Conservation (phyloP, 2,113 vertebrate species). For the Psettodes erumei region DNA sequence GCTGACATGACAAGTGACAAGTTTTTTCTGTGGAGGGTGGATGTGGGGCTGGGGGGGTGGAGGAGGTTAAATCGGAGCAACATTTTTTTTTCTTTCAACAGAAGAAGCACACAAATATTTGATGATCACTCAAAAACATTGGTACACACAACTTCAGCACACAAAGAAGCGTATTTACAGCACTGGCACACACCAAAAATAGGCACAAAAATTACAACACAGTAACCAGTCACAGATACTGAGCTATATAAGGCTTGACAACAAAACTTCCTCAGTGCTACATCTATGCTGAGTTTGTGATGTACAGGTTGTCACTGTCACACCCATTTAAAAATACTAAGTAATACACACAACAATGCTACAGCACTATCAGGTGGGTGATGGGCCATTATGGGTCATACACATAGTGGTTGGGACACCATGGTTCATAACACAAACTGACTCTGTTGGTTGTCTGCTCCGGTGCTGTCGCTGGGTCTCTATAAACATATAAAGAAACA, state of each 20-base stretch:
- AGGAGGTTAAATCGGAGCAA: slow-evolving; percentile 64
- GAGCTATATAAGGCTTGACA: slow-evolving; percentile 83
- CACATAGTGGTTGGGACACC: slow-evolving; percentile 88
- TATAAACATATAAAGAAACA: slow-evolving; percentile 82
- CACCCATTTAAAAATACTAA: slow-evolving; percentile 77
- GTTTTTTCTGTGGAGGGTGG: slow-evolving; percentile 37
- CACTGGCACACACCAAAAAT: slow-evolving; percentile 79
- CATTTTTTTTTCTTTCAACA: slow-evolving; percentile 71
- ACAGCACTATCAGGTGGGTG: slow-evolving; percentile 81
- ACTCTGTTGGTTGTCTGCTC: slow-evolving; percentile 84
- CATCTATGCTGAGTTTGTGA: slow-evolving; percentile 84
- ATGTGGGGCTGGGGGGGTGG: neutral
- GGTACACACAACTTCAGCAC: slow-evolving; percentile 79
- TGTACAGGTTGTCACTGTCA: slow-evolving; percentile 80
- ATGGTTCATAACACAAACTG: slow-evolving; percentile 88
- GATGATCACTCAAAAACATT: slow-evolving; percentile 78
- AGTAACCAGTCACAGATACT: slow-evolving; percentile 82
- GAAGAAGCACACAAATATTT: slow-evolving; percentile 78
- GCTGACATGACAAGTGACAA: slow-evolving; percentile 58
- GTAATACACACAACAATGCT: slow-evolving; percentile 79
- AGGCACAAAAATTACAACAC: slow-evolving; percentile 84
- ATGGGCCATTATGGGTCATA: slow-evolving; percentile 83
- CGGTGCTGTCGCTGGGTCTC: slow-evolving; percentile 81
- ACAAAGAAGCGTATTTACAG: slow-evolving; percentile 82
- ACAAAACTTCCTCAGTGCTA: slow-evolving; percentile 83